Conservation (phyloP, 1,140 invertebrate species). For the Drosophila mauritiana region DNA sequence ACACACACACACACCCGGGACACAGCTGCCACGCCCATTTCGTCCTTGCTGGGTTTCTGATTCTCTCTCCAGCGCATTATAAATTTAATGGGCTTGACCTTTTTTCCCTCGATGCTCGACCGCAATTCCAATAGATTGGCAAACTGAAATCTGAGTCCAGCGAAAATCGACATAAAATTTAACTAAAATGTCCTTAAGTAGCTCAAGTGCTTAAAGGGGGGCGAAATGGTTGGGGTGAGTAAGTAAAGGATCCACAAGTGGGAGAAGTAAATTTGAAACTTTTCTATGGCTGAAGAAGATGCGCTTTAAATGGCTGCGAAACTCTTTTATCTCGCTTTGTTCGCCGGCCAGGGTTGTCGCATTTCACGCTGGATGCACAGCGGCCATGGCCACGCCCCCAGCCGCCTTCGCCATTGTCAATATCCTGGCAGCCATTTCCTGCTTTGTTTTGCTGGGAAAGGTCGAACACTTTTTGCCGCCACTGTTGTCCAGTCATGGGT, state of each 20-base stretch:
- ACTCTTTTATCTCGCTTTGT: conserved; percentile 4
- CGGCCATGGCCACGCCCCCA: conserved; percentile 41
- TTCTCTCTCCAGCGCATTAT: conserved; percentile 60
- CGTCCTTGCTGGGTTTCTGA: neutral
- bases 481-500: conserved; percentile 70
- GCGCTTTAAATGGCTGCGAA: conserved; percentile 34
- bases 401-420: conserved; percentile 53
- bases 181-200: conserved; percentile 78
- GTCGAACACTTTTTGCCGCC: conserved; percentile 62
- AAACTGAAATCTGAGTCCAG: conserved; percentile 58
- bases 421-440: conserved; percentile 76
- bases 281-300: conserved; percentile 44
- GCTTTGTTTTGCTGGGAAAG: conserved; percentile 62
- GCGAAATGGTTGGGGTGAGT: conserved; percentile 5
- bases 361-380: conserved; percentile 63
- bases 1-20: conserved; percentile 2
- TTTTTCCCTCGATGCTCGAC: conserved; percentile 57
- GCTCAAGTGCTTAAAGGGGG: conserved; percentile 40
- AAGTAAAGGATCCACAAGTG: conserved; percentile 63
- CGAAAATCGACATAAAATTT: conserved; percentile 71
- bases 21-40: conserved; percentile 11
- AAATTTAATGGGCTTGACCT: conserved; percentile 81
- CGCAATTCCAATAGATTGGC: conserved; percentile 80
- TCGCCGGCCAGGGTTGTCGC: conserved; percentile 40
- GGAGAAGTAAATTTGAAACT: conserved; percentile 32